Evolutionary conservation across 2,888 invertebrate genomes (phyloP).

Genomic region (Diaperis boleti): DNA sequence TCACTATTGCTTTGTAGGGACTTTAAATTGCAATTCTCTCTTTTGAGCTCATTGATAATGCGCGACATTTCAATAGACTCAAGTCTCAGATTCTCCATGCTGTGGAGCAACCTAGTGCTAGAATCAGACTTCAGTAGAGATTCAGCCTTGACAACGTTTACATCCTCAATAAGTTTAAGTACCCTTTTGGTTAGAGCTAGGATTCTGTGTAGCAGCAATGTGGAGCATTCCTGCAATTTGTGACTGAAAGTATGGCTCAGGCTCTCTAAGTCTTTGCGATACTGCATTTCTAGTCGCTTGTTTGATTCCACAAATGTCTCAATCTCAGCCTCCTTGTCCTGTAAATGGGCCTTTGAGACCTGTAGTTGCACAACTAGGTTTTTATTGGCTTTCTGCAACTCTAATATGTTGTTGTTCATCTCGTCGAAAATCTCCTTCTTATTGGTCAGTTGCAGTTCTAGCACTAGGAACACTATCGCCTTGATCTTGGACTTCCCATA

Average conservation of each 20-base stretch:
- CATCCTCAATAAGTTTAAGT: constrained; percentile 52
- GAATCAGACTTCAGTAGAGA: constrained; percentile 53
- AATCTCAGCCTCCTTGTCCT: constrained; percentile 30
- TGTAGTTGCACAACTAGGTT: constrained; percentile 54
- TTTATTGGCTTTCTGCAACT: constrained; percentile 52
- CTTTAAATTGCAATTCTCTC: constrained; percentile 55
- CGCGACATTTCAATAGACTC: constrained; percentile 55
- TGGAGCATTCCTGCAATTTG: constrained; percentile 38
- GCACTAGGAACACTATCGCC: constrained; percentile 59
- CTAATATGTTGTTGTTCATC: constrained; percentile 56
- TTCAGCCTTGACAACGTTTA: constrained; percentile 55
- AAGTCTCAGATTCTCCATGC: constrained; percentile 57
- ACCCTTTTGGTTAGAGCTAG: constrained; percentile 48
- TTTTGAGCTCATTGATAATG: constrained; percentile 54
- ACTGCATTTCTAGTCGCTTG: constrained; percentile 24
- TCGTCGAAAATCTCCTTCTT: constrained; percentile 62
- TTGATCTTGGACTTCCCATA: constrained; percentile 63
- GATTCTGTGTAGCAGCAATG: constrained; percentile 44
- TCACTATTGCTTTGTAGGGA: constrained; percentile 51
- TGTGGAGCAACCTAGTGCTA: constrained; percentile 52
- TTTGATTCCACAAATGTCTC: not conserved
- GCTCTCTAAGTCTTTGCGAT: constrained; percentile 28
- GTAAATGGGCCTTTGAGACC: constrained; percentile 49
- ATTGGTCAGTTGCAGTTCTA: constrained; percentile 60
- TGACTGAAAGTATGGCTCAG: constrained; percentile 24